Evolutionary conservation across 2,113 vertebrate genomes (phyloP).

Genomic region (Nibea albiflora): DNA sequence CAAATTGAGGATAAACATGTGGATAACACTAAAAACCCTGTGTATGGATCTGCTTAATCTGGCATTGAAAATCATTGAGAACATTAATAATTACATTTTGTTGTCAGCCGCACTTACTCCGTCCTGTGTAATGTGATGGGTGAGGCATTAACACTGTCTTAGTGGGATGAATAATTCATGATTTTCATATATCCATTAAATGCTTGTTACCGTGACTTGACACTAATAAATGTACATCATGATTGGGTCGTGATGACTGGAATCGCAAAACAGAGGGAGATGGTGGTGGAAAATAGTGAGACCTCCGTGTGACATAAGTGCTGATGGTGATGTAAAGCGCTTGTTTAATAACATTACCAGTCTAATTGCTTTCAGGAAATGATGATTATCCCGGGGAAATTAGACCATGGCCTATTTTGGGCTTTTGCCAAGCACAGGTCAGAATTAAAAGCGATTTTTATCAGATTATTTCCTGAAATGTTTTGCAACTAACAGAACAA

Average conservation of each 20-base stretch:
- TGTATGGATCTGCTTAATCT: slow-evolving; percentile 43
- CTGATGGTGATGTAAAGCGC: slow-evolving; percentile 32
- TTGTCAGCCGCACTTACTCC: slow-evolving; percentile 53
- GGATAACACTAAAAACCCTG: slow-evolving; percentile 19
- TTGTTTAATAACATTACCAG: slow-evolving; percentile 34
- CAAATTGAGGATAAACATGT: slow-evolving; percentile 55
- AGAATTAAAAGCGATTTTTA: slow-evolving; percentile 41
- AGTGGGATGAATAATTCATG: slow-evolving; percentile 68
- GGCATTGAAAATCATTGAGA: slow-evolving; percentile 18
- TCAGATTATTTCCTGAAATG: slow-evolving; percentile 32
- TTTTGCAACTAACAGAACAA: slow-evolving; percentile 37
- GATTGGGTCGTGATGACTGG: slow-evolving; percentile 30
- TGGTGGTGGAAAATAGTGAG: neutral
- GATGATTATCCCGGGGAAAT: slow-evolving; percentile 35
- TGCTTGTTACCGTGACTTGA: slow-evolving; percentile 59
- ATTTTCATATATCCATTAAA: slow-evolving; percentile 65
- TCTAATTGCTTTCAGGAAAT: slow-evolving; percentile 49
- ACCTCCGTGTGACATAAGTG: slow-evolving; percentile 32
- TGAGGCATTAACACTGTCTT: slow-evolving; percentile 57
- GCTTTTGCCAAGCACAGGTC: neutral
- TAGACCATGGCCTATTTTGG: slow-evolving; percentile 15
- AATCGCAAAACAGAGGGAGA: slow-evolving; percentile 46
- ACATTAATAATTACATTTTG: slow-evolving; percentile 54
- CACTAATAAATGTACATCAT: slow-evolving; percentile 62
- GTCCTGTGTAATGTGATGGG: slow-evolving; percentile 47